Base-by-base conservation (phyloP, 1,140 invertebrate genomes). In the Stenopsyche tienmushanensis region DNA sequence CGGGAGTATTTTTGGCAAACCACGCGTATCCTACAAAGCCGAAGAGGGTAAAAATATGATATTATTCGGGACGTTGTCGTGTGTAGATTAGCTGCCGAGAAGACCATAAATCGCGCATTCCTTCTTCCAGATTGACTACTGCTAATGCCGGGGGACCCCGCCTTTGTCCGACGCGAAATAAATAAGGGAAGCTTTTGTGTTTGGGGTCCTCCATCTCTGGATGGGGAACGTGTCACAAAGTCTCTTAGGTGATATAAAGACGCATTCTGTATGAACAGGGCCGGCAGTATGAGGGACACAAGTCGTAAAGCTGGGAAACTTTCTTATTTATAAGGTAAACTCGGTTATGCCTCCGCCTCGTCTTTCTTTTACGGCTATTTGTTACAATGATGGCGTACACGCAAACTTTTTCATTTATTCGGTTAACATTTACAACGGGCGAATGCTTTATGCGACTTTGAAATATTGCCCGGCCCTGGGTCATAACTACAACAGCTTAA, bases 311-410 rank as follows among this genome's bases (percentile, higher is more conserved):
- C 62, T 29, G 29, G 42, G 17, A 64, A 69, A 69, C 66, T 69
- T 69, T 65, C 52, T 69, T 69, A 69, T 69, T 69, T 69, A 69
- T 69, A 64, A 69, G 66, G 47, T 62, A 62, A 69, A 69, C 62
- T 69, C 64, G 66, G 57, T 66, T 66, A 65, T 64, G 57, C 20
- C n/a, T 58, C 34, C 34, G 34, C 15, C 55, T 52, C 24, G 47
- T 24, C 49, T 26, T 62, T 26, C 52, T 42, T 64, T 64, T 64
- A 64, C 62, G 50, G 62, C 50, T 21, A 26, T 64, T 64, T 55
- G 62, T 64, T 64, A 64, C 62, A 55, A 55, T 55, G 62, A 55
- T 64, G 62, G 29, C 23, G 50, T 26, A 25, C 23, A 44, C 55
- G 59, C 39, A 20, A 67, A 67, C 62, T 67, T 67, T 58, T 63